Evolutionary conservation across 2,113 vertebrate species (phyloP), one percentile per base, ranked within the genome.

Genomic region (Ranitomeya variabilis): DNA sequence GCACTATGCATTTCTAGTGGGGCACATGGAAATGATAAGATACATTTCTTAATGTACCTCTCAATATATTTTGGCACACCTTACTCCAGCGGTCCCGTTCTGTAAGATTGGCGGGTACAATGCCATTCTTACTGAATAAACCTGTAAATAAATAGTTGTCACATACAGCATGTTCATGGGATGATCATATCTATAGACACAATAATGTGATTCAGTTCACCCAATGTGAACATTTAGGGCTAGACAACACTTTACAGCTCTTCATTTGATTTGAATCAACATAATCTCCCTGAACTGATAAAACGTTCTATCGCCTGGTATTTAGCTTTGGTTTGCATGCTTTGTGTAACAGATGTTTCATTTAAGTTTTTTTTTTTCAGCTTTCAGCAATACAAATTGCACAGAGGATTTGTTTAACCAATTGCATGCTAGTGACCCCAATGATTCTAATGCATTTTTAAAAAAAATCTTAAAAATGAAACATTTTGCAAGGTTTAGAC

Each of bases 261-360:
- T 82, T 82, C 60, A 59, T 74, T 73, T 85, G 66, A 85, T 85
- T 74, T 74, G 83, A 55, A 55, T 19, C 51, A 15, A 85, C 54
- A 57, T 85, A 85, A 74, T 85, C 83, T 74, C 16, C 54, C 26
- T 85, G 67, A n/a, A 74, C 45, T 73, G 66, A 74, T 73, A 85
- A 74, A 85, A 31, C 67, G 55, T 74, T 74, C 66, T 23, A n/a
- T 85, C 59, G 23, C 67, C 55, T 85, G 73, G 66, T 85, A 85
- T 74, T 85, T 85, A 85, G 83, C 54, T 57, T 73, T 45, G n/a
- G 83, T 69, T 52, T 31, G 69, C 52, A 74, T 60, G 69, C 51
- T 85, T 31, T 85, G 55, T 74, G 83, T 54, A 85, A 85, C 83
- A 85, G 83, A 85, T 85, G 83, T 85, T 85, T 74, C 83, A 74